phyloP scores from a whole-genome alignment of 2,113 vertebrate species.

The Prolemur simus region DNA sequence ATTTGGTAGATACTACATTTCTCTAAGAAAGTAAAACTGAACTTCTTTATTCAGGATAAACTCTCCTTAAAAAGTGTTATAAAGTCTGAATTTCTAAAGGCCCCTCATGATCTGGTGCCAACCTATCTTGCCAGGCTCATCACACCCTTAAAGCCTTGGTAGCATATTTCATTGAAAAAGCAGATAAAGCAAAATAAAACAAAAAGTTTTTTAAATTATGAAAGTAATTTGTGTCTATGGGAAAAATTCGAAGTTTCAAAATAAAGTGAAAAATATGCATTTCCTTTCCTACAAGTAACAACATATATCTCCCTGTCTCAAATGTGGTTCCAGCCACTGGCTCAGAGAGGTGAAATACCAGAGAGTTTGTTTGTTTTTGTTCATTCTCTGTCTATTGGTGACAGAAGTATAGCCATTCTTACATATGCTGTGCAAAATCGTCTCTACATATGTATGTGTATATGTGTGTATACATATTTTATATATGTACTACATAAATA shows the following conservation, averaged over 20 bases:
- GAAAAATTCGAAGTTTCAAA: constrained; percentile 6
- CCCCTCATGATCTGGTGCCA: background rate
- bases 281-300: background rate
- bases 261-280: background rate
- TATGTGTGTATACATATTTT: background rate
- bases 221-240: constrained; percentile 1
- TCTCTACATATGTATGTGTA: background rate
- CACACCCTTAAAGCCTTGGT: background rate
- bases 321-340: background rate
- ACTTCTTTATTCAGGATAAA: background rate
- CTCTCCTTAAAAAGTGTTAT: background rate
- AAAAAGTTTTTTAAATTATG: background rate
- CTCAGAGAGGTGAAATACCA: background rate
- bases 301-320: background rate
- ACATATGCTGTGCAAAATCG: background rate
- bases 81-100: background rate
- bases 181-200: constrained; percentile 21
- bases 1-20: background rate
- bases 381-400: background rate
- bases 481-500: background rate
- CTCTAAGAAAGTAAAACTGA: background rate
- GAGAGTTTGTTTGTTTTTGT: background rate
- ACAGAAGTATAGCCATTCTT: background rate
- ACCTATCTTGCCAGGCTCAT: background rate
- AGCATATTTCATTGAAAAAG: constrained; percentile 13